Percentiles rank a stretch among this genome's conserved stretches.
Conservation (phyloP, 2,113 vertebrate genomes). For the Tylochromis polylepis region DNA sequence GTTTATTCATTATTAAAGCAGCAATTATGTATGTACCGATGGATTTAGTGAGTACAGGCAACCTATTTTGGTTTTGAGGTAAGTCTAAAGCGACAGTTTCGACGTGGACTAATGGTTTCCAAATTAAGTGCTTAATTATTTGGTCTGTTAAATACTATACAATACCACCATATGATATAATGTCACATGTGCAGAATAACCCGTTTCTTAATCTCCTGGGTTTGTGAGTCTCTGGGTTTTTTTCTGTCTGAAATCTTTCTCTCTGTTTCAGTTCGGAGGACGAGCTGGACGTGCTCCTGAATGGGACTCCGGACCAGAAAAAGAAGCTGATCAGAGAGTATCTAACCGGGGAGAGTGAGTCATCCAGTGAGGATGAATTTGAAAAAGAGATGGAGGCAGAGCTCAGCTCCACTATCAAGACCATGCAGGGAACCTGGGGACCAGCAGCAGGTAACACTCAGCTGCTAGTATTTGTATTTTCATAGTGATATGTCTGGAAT, state of each 20-base stretch:
- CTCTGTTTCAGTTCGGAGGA: slow-evolving; percentile 86
- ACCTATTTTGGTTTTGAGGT: neutral
- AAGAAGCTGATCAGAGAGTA: slow-evolving; percentile 92
- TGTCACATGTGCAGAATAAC: neutral
- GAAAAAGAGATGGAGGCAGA: slow-evolving; percentile 98
- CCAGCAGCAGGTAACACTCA: slow-evolving; percentile 38
- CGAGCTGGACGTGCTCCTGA: slow-evolving; percentile 89
- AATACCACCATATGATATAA: neutral
- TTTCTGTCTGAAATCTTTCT: neutral
- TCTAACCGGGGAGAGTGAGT: slow-evolving; percentile 93
- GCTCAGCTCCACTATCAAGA: slow-evolving; percentile 84
- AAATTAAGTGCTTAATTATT: neutral
- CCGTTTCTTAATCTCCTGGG: neutral
- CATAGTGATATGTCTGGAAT: neutral
- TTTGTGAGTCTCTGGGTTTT: neutral
- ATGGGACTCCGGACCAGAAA: slow-evolving; percentile 91
- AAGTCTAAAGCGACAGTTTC: neutral
- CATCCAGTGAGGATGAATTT: slow-evolving; percentile 93
- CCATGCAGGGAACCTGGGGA: slow-evolving; percentile 81
- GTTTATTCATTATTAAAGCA: neutral
- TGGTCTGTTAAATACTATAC: neutral
- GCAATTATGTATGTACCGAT: neutral
- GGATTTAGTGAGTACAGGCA: neutral
- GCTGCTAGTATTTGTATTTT: neutral
- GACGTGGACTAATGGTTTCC: neutral